phyloP scores from a whole-genome alignment of 2,113 vertebrate genomes.

The Ophiodon elongatus region DNA sequence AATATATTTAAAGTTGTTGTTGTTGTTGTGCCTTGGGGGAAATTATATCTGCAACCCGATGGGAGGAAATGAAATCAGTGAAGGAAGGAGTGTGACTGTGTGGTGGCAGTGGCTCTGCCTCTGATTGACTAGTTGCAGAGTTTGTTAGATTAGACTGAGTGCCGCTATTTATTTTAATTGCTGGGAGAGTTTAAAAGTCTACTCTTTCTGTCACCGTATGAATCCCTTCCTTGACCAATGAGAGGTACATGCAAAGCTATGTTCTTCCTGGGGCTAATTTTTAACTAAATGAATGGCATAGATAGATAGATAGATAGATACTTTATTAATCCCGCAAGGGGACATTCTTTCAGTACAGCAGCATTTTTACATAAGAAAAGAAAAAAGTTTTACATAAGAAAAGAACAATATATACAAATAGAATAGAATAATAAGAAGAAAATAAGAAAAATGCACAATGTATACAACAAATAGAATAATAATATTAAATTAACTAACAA shows the following conservation, averaged over 20 bases:
- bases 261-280: background rate
- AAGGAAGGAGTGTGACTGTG: slow-evolving; percentile 1
- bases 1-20: slow-evolving; percentile 1
- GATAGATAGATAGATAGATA: no score
- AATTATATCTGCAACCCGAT: slow-evolving; percentile 4
- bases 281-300: background rate
- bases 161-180: slow-evolving; percentile 13
- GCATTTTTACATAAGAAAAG: no score
- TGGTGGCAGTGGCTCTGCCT: background rate
- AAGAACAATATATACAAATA: no score
- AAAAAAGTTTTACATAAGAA: no score
- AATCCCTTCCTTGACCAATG: background rate
- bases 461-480: no score
- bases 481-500: no score
- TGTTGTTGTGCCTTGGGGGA: background rate
- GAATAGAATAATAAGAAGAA: no score
- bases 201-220: background rate
- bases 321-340: no score
- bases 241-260: background rate
- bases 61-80: slow-evolving; percentile 22
- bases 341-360: no score
- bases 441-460: no score
- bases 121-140: slow-evolving; percentile 19
- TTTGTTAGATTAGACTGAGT: slow-evolving; percentile 21
- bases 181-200: background rate